These are phyloP conservation scores for Eupithecia dodoneata DNA, from an alignment of 2,888 invertebrate species.

Conservation along the genomic window DNA sequence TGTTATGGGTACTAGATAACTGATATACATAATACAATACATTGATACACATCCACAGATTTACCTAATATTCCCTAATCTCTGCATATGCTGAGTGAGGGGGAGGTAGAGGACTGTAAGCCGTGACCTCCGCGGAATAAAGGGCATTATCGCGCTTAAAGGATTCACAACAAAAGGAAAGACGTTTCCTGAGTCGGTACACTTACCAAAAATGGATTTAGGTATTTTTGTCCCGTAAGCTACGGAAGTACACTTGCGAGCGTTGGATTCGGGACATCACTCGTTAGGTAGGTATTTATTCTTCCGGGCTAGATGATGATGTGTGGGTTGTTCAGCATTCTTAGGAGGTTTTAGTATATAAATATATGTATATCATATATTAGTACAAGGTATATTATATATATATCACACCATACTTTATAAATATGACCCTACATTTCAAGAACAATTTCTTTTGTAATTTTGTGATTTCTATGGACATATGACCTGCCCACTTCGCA, in stretches of 20 bases:
- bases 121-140: background rate
- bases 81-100: background rate
- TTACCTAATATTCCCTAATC: background rate
- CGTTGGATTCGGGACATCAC: background rate
- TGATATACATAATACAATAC: too few relatives aligned
- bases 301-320: background rate
- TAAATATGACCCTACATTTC: too few relatives aligned
- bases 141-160: conserved; percentile 1
- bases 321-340: background rate
- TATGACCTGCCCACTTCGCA: too few relatives aligned
- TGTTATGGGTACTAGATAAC: too few relatives aligned
- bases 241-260: conserved; percentile 4
- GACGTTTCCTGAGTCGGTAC: background rate
- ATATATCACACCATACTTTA: too few relatives aligned
- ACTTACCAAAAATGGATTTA: conserved; percentile 9
- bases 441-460: background rate
- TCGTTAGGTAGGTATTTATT: background rate
- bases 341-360: background rate
- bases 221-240: conserved; percentile 5
- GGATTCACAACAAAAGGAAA: conserved; percentile 10
- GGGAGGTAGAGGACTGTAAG: background rate
- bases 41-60: background rate
- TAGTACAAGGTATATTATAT: too few relatives aligned
- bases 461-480: too few relatives aligned
- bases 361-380: too few relatives aligned